Conservation (phyloP, 2,113 vertebrate genomes). For the Taxidea taxus region DNA sequence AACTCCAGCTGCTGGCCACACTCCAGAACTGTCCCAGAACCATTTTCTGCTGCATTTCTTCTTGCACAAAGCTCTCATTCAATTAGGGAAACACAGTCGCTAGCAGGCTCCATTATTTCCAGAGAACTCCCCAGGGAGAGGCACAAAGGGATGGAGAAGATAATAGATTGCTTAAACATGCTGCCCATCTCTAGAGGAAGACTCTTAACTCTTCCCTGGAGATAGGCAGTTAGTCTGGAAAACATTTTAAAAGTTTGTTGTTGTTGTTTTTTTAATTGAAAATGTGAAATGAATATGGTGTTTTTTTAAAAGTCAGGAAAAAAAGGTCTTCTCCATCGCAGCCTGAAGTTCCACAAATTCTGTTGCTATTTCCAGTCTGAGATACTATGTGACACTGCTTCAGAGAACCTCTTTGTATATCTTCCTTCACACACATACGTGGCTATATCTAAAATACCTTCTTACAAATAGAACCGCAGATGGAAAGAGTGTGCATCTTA, state of each 20-base stretch:
- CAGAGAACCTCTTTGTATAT: not conserved
- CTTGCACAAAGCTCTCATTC: not conserved
- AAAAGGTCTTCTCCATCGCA: not conserved
- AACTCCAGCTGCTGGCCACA: not conserved
- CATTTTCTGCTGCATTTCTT: not conserved
- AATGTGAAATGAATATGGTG: not conserved
- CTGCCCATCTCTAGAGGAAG: not conserved
- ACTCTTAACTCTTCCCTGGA: not conserved
- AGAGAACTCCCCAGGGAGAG: not conserved
- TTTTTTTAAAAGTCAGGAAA: not conserved
- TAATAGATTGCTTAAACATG: slow-evolving; percentile 37
- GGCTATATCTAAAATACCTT: not conserved
- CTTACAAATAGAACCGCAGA: not conserved
- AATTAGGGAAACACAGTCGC: not conserved
- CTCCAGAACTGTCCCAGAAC: not conserved
- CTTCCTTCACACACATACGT: not conserved
- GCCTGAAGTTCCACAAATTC: not conserved
- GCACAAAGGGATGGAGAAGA: not conserved
- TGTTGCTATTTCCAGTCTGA: not conserved
- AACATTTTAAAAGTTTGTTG: not conserved
- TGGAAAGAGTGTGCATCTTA: not conserved
- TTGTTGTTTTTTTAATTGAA: not conserved
- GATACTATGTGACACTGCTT: not conserved
- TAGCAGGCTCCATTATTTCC: not conserved
- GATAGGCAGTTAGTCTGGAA: slow-evolving; percentile 10